A percentile compares a stretch with the other conserved stretches of the same genome.
Conservation (phyloP, 2,113 vertebrate genomes). For the Pungitius pungitius region DNA sequence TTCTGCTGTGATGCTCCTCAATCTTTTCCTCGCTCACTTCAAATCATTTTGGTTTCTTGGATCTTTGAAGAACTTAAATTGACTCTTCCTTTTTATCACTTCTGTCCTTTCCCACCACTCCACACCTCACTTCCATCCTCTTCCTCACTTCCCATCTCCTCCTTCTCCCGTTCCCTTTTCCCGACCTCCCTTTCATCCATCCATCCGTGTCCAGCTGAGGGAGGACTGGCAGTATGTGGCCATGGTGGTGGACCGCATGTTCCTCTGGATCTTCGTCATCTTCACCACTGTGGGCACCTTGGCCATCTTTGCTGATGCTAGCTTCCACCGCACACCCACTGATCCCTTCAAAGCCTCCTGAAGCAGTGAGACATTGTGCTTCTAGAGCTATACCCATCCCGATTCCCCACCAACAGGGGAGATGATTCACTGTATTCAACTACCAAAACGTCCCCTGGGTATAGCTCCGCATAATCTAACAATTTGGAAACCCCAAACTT, state of each 20-base stretch:
- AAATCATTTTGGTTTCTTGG: background rate
- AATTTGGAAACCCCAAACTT: background rate
- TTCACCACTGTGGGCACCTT: conserved; percentile 84
- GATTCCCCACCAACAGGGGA: background rate
- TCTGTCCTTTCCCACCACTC: background rate
- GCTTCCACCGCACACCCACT: conserved; percentile 79
- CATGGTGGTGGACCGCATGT: conserved; percentile 86
- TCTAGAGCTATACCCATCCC: background rate
- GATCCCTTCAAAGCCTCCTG: conserved; percentile 78
- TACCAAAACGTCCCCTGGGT: background rate
- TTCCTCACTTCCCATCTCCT: background rate
- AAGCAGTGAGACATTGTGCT: conserved; percentile 3
- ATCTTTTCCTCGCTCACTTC: background rate
- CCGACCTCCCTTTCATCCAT: background rate
- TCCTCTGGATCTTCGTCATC: conserved; percentile 83
- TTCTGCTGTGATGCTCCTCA: background rate
- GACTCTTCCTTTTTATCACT: background rate
- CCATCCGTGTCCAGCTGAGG: conserved; percentile 68
- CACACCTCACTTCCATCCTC: background rate
- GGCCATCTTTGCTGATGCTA: conserved; percentile 80
- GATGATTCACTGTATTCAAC: background rate
- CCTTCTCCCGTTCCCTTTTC: too few relatives aligned
- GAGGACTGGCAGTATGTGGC: conserved; percentile 88
- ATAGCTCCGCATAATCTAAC: background rate
- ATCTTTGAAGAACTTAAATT: background rate